Percentiles rank a stretch among this genome's conserved stretches.
These are phyloP conservation scores for Pyrrhia umbra DNA, from an alignment of 2,888 invertebrate species.

Conservation along the genomic window DNA sequence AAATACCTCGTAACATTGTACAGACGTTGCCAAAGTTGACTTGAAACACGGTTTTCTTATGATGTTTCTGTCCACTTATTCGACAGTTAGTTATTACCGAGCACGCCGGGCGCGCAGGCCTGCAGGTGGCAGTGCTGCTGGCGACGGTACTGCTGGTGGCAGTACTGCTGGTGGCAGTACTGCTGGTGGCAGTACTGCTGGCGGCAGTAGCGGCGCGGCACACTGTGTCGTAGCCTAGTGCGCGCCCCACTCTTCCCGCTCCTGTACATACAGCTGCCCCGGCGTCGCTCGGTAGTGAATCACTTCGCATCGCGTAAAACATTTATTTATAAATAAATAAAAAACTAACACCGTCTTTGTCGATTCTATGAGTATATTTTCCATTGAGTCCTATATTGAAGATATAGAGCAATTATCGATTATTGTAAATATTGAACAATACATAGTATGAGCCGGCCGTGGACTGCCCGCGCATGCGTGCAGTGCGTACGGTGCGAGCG, in stretches of 20 bases:
- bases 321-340: slow-evolving; percentile 23
- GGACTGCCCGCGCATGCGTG: not conserved
- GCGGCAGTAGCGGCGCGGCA: too few species aligned
- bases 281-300: not conserved
- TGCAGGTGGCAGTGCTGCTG: too few species aligned
- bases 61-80: slow-evolving; percentile 54
- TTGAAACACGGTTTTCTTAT: slow-evolving; percentile 53
- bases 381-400: slow-evolving; percentile 64
- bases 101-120: not conserved
- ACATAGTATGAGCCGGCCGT: slow-evolving; percentile 56
- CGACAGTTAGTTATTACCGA: slow-evolving; percentile 11
- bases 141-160: too few species aligned
- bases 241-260: not conserved
- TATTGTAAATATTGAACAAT: slow-evolving; percentile 78
- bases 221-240: not conserved
- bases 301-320: slow-evolving; percentile 16
- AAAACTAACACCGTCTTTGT: slow-evolving; percentile 41
- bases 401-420: slow-evolving; percentile 71
- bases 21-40: slow-evolving; percentile 49
- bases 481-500: slow-evolving; percentile 24
- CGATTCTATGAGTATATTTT: slow-evolving; percentile 68
- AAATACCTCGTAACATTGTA: slow-evolving; percentile 48
- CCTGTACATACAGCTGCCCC: slow-evolving; percentile 26
- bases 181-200: too few species aligned
- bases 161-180: too few species aligned